A percentile compares a stretch with the other conserved stretches of the same genome.
Conservation (phyloP, 2,113 vertebrate genomes). For the Pseudonaja textilis region DNA sequence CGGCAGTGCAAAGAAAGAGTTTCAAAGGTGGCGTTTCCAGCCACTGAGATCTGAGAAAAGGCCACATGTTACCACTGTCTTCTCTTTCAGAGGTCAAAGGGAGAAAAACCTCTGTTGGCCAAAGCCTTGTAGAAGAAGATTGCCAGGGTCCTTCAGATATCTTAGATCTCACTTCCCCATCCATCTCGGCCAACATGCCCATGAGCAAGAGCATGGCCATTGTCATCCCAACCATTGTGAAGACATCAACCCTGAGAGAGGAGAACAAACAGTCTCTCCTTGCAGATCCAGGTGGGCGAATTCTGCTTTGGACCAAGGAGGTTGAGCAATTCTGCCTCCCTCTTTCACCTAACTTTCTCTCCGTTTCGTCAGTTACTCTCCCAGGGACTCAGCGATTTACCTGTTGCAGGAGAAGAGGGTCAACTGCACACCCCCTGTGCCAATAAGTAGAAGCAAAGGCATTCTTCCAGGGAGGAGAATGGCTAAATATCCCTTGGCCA, state of each 20-base stretch:
- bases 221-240: neutral
- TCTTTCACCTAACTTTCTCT: neutral
- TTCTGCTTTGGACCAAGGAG: too few relatives aligned
- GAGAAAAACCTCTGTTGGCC: neutral
- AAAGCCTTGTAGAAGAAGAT: neutral
- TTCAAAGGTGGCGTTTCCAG: neutral
- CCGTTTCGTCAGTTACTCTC: neutral
- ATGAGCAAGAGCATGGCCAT: neutral
- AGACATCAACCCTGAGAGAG: neutral
- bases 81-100: neutral
- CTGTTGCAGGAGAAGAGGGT: fast-evolving
- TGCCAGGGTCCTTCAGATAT: neutral
- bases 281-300: neutral
- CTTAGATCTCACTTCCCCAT: neutral
- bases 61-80: neutral
- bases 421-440: fast-evolving
- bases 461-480: neutral
- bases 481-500: fast-evolving
- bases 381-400: neutral
- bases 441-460: neutral
- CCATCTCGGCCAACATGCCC: neutral
- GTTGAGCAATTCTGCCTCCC: neutral
- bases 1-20: neutral
- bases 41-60: neutral
- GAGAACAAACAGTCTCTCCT: neutral